Evolutionary conservation across 2,797 vertebrate species (phyloP).

Genomic region (Peromyscus eremicus): DNA sequence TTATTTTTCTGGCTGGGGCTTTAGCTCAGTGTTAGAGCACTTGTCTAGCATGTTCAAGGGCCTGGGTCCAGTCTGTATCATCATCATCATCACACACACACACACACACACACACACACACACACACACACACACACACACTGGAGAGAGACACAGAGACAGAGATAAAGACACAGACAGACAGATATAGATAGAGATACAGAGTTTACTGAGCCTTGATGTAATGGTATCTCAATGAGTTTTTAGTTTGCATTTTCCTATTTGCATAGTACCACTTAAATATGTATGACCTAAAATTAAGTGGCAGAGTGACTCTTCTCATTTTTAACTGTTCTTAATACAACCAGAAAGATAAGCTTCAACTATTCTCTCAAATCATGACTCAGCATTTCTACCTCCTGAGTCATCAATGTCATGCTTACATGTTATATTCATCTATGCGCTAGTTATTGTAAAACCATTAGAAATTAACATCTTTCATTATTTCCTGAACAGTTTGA

Average conservation of each 20-base stretch:
- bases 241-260: slow-evolving; percentile 12
- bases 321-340: neutral
- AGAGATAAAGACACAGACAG: neutral
- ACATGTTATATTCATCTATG: neutral
- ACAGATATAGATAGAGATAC: neutral
- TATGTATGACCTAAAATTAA: neutral
- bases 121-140: neutral
- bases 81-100: neutral
- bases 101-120: neutral
- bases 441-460: neutral
- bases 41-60: neutral
- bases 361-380: neutral
- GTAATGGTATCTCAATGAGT: neutral
- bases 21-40: neutral
- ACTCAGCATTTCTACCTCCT: neutral
- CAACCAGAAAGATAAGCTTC: neutral
- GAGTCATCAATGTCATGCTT: neutral
- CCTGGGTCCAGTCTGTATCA: neutral
- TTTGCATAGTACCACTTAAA: neutral
- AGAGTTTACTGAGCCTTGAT: neutral
- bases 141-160: neutral
- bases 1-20: neutral
- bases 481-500: neutral
- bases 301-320: neutral
- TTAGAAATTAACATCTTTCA: neutral